phyloP scores from a whole-genome alignment of 2,113 vertebrate species.

The Okapia johnstoni region DNA sequence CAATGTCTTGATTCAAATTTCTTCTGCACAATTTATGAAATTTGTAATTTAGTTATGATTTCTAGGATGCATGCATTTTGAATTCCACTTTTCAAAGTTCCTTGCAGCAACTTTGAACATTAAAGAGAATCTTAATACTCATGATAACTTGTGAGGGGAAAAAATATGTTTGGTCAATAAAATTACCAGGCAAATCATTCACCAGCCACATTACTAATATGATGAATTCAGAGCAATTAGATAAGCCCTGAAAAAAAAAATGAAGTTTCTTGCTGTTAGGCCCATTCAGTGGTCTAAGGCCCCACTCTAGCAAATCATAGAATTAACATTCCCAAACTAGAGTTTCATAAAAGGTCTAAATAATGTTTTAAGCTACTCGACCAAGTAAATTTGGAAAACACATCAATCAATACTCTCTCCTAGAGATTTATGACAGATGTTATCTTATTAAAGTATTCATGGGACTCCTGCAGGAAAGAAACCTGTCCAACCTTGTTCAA shows the following conservation, averaged over 20 bases:
- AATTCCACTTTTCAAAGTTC: background rate
- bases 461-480: background rate
- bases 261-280: background rate
- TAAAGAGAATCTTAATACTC: background rate
- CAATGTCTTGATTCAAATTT: background rate
- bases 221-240: background rate
- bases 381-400: slow-evolving; percentile 1
- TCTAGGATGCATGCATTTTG: background rate
- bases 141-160: background rate
- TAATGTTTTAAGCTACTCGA: background rate
- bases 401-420: background rate
- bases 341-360: background rate
- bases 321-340: background rate
- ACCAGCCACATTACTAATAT: background rate
- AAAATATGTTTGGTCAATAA: background rate
- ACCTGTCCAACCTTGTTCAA: background rate
- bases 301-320: background rate
- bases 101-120: background rate
- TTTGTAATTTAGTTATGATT: background rate
- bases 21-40: background rate
- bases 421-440: background rate
- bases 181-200: background rate
- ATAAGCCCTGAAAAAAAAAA: background rate
- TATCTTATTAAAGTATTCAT: background rate
- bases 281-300: background rate